Evolutionary conservation across 1,140 invertebrate species (phyloP).

Genomic region (Drosophila baimaii): DNA sequence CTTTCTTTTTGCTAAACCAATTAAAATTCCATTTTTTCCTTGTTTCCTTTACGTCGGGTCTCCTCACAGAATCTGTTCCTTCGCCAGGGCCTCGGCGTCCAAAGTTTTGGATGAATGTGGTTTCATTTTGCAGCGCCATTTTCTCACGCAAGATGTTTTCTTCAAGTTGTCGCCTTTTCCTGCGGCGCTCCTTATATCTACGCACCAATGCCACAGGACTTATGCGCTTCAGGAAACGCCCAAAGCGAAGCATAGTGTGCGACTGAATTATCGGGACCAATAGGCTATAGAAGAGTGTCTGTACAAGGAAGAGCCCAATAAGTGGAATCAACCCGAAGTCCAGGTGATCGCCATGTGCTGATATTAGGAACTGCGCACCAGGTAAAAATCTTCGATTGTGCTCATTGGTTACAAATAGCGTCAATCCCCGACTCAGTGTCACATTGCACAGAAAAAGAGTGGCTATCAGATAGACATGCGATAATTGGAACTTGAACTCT

Average conservation of each 20-base stretch:
- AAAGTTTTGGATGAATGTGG: too few species aligned
- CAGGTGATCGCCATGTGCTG: too few species aligned
- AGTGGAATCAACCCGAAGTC: neutral
- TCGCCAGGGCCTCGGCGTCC: too few species aligned
- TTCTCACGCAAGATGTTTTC: too few species aligned
- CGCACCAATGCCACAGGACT: too few species aligned
- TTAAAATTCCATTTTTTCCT: too few species aligned
- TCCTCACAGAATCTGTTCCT: too few species aligned
- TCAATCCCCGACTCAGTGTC: slow-evolving; percentile 38
- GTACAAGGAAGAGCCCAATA: slow-evolving; percentile 26
- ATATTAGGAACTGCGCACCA: neutral
- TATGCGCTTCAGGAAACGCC: neutral
- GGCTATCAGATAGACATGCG: neutral
- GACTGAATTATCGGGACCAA: neutral
- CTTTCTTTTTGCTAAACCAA: too few species aligned
- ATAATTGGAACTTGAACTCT: neutral
- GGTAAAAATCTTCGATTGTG: neutral
- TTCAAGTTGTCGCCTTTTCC: too few species aligned
- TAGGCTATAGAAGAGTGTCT: slow-evolving; percentile 21
- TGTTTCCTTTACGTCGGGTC: too few species aligned
- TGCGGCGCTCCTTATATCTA: too few species aligned
- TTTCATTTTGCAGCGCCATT: too few species aligned
- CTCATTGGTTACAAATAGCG: slow-evolving; percentile 37
- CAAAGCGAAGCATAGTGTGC: neutral
- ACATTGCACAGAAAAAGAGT: slow-evolving; percentile 53